A percentile compares a stretch with the other conserved stretches of the same genome.
phyloP scores from a whole-genome alignment of 2,113 vertebrate species.

The Sitta europaea region DNA sequence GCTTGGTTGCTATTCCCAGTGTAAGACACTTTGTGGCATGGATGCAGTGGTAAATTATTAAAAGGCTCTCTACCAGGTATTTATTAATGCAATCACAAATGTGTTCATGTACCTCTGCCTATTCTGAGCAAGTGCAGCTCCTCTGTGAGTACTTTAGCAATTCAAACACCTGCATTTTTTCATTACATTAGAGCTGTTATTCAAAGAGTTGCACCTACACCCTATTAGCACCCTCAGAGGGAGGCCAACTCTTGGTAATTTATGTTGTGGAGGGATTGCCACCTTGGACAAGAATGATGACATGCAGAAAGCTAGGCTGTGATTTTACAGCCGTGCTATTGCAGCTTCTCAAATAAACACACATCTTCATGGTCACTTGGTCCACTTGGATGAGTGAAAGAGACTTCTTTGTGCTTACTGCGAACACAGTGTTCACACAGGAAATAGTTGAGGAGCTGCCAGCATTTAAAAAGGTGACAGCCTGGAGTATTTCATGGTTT shows the following conservation, averaged over 20 bases:
- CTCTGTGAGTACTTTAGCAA: slow-evolving; percentile 19
- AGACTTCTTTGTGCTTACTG: background rate
- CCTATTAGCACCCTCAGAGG: background rate
- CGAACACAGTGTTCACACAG: background rate
- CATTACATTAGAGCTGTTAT: background rate
- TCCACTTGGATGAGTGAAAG: background rate
- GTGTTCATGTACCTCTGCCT: background rate
- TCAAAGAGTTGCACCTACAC: slow-evolving; percentile 24
- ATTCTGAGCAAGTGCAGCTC: slow-evolving; percentile 2
- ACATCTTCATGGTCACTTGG: background rate
- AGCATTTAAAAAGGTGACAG: background rate
- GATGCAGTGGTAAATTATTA: slow-evolving; percentile 51
- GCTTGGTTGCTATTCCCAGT: slow-evolving; percentile 2
- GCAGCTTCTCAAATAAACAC: background rate
- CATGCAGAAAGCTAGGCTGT: background rate
- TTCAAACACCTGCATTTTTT: slow-evolving; percentile 43
- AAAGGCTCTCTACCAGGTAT: background rate
- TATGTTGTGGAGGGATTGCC: background rate
- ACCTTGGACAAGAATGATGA: background rate
- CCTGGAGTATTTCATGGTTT: background rate
- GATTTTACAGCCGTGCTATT: background rate
- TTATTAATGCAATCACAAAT: background rate
- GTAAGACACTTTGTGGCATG: background rate
- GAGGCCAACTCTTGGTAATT: background rate
- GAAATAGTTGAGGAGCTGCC: background rate